These are phyloP conservation scores for Lophura nycthemera DNA, from an alignment of 2,113 vertebrate genomes.

Conservation along the genomic window DNA sequence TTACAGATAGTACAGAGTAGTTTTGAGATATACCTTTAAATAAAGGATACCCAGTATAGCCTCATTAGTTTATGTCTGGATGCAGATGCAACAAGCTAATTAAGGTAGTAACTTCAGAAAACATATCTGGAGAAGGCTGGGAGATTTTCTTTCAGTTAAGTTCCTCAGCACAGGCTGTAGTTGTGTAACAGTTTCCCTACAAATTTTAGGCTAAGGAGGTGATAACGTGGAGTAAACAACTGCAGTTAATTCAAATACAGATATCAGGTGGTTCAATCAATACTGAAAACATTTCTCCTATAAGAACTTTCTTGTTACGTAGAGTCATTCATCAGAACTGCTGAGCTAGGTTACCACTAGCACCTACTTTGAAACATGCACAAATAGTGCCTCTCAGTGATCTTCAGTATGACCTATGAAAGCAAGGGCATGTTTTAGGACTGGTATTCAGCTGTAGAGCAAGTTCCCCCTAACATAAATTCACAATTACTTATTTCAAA, in stretches of 20 bases:
- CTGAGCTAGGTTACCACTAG: neutral
- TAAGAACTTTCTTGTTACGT: neutral
- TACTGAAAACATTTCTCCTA: neutral
- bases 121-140: neutral
- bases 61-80: neutral
- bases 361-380: neutral
- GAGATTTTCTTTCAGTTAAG: neutral
- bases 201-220: neutral
- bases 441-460: accelerated
- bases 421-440: neutral
- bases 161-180: neutral
- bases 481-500: neutral
- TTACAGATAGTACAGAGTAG: neutral
- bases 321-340: neutral
- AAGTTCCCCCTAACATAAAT: neutral
- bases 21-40: neutral
- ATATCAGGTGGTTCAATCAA: neutral
- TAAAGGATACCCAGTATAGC: neutral
- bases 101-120: neutral
- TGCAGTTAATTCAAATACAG: neutral
- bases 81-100: neutral
- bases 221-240: neutral
- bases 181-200: neutral
- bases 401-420: neutral
- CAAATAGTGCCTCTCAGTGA: neutral